Conservation (phyloP, 2,113 vertebrate genomes). For the Coregonus clupeaformis region DNA sequence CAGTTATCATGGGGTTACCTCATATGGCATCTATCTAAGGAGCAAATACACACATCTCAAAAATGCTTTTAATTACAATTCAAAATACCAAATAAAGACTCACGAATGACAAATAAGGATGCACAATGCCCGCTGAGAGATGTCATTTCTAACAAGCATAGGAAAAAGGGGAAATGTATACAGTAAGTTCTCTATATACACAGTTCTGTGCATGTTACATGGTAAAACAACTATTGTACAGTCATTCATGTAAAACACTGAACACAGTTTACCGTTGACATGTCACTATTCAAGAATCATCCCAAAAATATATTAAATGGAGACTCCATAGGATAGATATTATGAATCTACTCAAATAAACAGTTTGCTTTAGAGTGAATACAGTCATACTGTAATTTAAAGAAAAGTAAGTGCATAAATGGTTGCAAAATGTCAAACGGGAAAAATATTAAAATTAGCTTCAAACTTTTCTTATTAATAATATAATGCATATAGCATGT, state of each 20-base stretch:
- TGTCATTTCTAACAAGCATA: not conserved
- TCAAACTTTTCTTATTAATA: not conserved
- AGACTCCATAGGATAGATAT: too few relatives aligned
- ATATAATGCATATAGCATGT: not conserved
- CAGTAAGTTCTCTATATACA: not conserved
- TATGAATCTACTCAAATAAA: not conserved
- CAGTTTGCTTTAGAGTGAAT: slow-evolving; percentile 12
- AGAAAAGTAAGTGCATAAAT: not conserved
- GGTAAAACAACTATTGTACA: not conserved
- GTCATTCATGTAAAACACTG: not conserved
- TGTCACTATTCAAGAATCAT: too few relatives aligned
- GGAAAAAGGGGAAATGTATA: not conserved
- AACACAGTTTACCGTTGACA: too few relatives aligned
- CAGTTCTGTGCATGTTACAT: not conserved
- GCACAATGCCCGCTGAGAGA: too few relatives aligned
- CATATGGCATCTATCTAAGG: too few relatives aligned
- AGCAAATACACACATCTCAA: too few relatives aligned
- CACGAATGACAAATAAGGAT: too few relatives aligned
- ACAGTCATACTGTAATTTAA: slow-evolving; percentile 27
- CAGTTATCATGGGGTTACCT: too few relatives aligned
- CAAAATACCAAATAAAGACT: not conserved
- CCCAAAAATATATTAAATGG: too few relatives aligned
- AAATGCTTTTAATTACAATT: slow-evolving; percentile 5
- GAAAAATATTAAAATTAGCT: not conserved
- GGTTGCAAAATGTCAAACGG: not conserved